Evolutionary conservation across 2,113 vertebrate species (phyloP).

Genomic region (Nymphicus hollandicus): DNA sequence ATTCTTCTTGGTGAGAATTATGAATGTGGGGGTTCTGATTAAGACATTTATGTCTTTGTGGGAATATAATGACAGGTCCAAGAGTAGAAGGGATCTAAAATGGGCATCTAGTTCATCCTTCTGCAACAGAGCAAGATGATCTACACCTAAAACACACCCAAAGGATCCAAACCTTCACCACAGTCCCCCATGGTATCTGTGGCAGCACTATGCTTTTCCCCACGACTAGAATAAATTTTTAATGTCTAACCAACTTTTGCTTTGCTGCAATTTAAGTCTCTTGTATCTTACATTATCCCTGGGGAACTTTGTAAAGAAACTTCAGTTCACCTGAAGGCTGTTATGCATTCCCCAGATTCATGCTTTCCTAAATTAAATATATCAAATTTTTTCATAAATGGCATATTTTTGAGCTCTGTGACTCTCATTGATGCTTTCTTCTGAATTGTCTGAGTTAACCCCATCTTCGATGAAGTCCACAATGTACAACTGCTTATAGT

Average conservation of each 20-base stretch:
- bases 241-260: not conserved
- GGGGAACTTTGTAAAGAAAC: not conserved
- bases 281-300: not conserved
- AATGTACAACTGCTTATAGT: fast-evolving
- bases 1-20: not conserved
- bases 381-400: not conserved
- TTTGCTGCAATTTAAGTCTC: not conserved
- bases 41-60: not conserved
- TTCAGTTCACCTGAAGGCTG: not conserved
- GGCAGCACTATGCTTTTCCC: not conserved
- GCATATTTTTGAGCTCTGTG: not conserved
- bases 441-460: not conserved
- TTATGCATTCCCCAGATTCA: not conserved
- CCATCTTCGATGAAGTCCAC: not conserved
- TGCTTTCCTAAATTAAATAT: not conserved
- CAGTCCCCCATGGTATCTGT: not conserved
- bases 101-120: not conserved
- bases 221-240: fast-evolving
- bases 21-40: not conserved
- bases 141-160: fast-evolving
- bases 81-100: not conserved
- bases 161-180: not conserved
- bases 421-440: not conserved
- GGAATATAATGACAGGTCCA: not conserved
- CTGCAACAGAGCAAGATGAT: not conserved